Base-by-base conservation (phyloP, 2,888 invertebrate genomes). In the Teleiodes luculella region DNA sequence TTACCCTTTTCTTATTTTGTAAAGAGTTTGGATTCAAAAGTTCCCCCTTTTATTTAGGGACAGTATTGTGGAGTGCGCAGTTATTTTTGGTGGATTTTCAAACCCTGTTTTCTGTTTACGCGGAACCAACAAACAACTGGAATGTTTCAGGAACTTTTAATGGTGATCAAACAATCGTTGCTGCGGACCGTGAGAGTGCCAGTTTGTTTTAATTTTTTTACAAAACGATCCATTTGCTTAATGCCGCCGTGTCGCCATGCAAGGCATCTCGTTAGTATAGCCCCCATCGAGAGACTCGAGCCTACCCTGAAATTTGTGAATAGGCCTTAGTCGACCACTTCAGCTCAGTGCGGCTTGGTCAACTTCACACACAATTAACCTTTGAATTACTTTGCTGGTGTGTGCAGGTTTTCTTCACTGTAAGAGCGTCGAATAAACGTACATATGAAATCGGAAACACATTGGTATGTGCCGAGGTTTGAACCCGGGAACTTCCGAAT, bases 61-160 rank as follows among this genome's bases (percentile, higher is more conserved):
- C 43, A n/a, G 11, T 18, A 28, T 13, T 43, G 43, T 28, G 43
- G 43, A 43, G 24, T 14, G 28, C 43, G 24, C 43, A 43, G 43
- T 28, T 43, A 43, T 49, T 49, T 46, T 30, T 20, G 46, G 54
- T 56, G 57, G 55, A 58, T 65, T 66, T 68, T 61, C 70, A 66
- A 67, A 69, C 62, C 63, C 64, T 67, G 61, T 64, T 57, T 20
- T 48, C 49, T 37, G 49, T 49, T 49, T 49, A 37, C 37, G 24
- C 57, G 63, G 61, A 68, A 63, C 70, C 68, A 53, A 61, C 66
- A 76, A 78, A 80, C 76, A 80, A 73, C 67, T 28, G 66, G 68
- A 76, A 74, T 81, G 80, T 81, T 83, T 77, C 76, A 64, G 70
- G 76, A 85, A 85, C 80, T 86, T 86, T 84, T 85, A 85, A 86